These are phyloP conservation scores for Invenusta paracnida DNA, from an alignment of 2,888 invertebrate genomes.

Conservation along the genomic window DNA sequence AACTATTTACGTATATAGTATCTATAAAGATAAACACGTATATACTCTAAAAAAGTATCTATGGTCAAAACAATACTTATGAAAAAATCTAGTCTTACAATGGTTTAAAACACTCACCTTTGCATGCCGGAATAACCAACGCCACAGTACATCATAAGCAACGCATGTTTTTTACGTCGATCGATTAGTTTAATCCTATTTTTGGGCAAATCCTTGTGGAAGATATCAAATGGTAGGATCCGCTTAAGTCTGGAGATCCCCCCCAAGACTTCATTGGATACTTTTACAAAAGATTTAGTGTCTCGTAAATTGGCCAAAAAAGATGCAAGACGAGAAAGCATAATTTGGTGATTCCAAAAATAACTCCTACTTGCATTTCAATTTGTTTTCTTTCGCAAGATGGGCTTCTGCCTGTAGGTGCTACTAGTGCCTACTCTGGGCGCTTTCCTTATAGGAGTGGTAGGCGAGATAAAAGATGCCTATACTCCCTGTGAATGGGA, in stretches of 20 bases:
- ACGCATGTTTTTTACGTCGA: slow-evolving; percentile 68
- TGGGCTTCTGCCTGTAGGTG: neutral
- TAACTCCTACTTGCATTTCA: neutral
- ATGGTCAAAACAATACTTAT: neutral
- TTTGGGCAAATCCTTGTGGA: neutral
- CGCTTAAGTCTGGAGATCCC: neutral
- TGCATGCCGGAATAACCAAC: slow-evolving; percentile 93
- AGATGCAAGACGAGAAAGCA: neutral
- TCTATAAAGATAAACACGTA: no score
- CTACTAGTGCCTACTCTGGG: neutral
- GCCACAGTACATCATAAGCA: slow-evolving; percentile 84
- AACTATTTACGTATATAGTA: no score
- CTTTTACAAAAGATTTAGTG: neutral
- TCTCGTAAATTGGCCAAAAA: neutral
- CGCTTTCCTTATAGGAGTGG: neutral
- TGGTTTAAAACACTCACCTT: slow-evolving; percentile 62
- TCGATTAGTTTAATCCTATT: neutral
- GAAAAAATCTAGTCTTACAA: no score
- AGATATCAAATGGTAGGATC: neutral
- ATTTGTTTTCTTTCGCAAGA: neutral
- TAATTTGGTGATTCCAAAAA: neutral
- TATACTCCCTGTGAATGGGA: no score
- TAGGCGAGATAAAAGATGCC: neutral
- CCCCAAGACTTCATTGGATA: neutral
- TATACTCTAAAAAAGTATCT: no score